Percentiles rank a stretch among this genome's conserved stretches.
These are phyloP conservation scores for Oplegnathus fasciatus DNA, from an alignment of 2,113 vertebrate genomes.

Conservation along the genomic window DNA sequence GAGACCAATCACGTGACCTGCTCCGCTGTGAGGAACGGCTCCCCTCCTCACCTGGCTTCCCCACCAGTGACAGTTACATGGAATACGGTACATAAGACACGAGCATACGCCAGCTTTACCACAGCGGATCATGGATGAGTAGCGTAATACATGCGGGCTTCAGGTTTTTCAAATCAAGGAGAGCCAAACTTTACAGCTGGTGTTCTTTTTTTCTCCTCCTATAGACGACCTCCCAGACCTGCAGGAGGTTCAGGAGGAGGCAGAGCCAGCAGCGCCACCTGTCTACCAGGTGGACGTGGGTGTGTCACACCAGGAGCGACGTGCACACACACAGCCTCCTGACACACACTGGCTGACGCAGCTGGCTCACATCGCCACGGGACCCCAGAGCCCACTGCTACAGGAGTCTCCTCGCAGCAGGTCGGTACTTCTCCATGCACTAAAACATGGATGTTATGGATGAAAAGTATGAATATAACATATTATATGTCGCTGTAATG, in stretches of 20 bases:
- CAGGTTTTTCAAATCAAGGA: background rate
- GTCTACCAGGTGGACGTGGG: slow-evolving; percentile 90
- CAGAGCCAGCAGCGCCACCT: slow-evolving; percentile 83
- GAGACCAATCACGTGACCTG: slow-evolving; percentile 88
- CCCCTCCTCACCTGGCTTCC: slow-evolving; percentile 89
- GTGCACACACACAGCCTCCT: background rate
- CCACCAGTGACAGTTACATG: slow-evolving; percentile 91
- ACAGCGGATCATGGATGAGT: background rate
- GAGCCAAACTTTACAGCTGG: background rate
- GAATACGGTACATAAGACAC: slow-evolving; percentile 90
- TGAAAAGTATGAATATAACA: background rate
- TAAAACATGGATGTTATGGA: background rate
- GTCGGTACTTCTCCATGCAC: slow-evolving; percentile 5
- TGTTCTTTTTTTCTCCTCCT: background rate
- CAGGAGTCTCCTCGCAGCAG: slow-evolving; percentile 56
- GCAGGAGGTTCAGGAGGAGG: slow-evolving; percentile 92
- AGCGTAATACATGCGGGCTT: background rate
- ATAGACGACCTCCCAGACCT: slow-evolving; percentile 98
- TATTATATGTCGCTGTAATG: background rate
- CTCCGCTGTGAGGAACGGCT: slow-evolving; percentile 92
- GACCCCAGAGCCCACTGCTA: slow-evolving; percentile 75
- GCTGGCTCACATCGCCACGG: slow-evolving; percentile 77
- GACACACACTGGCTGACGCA: slow-evolving; percentile 78
- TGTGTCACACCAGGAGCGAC: slow-evolving; percentile 91
- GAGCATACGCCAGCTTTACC: background rate